These are phyloP conservation scores for Drosophila oshimai DNA, from an alignment of 1,140 invertebrate genomes.

Conservation along the genomic window DNA sequence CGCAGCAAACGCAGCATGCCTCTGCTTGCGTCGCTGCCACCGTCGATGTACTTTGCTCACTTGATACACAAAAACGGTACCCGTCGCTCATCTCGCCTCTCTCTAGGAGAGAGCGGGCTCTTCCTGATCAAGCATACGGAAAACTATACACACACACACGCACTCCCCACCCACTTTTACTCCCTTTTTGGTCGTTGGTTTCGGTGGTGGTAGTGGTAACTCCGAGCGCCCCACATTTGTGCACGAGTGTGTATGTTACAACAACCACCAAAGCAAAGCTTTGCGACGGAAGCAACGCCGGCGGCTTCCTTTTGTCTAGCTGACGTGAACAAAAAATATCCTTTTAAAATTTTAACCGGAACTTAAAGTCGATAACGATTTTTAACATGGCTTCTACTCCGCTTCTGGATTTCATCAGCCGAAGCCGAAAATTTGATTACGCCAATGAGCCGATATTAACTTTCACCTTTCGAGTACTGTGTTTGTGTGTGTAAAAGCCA, in stretches of 20 bases:
- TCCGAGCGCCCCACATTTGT: conserved; percentile 56
- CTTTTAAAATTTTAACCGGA: conserved; percentile 55
- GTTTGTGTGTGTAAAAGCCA: neutral
- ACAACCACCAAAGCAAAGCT: conserved; percentile 71
- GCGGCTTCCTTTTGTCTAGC: conserved; percentile 71
- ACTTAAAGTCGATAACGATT: conserved; percentile 44
- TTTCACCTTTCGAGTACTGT: neutral
- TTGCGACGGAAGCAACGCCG: conserved; percentile 43
- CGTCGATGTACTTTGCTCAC: conserved; percentile 48
- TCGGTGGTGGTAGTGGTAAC: conserved; percentile 46
- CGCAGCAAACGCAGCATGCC: conserved; percentile 44
- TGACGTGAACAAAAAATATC: conserved; percentile 28
- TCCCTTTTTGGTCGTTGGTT: conserved; percentile 38
- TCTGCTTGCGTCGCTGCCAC: conserved; percentile 5
- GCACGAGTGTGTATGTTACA: conserved; percentile 47
- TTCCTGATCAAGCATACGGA: conserved; percentile 45
- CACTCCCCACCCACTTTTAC: conserved; percentile 46
- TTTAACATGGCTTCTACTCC: conserved; percentile 67
- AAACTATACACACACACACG: conserved; percentile 19
- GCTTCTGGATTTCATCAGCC: conserved; percentile 28
- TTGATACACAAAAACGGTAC: conserved; percentile 55
- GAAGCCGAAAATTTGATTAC: neutral
- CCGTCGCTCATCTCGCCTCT: conserved; percentile 29
- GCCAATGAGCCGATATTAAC: neutral
- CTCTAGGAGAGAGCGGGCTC: conserved; percentile 34